These are phyloP conservation scores for Serrognathus titanus DNA, from an alignment of 2,888 invertebrate species.

Conservation along the genomic window DNA sequence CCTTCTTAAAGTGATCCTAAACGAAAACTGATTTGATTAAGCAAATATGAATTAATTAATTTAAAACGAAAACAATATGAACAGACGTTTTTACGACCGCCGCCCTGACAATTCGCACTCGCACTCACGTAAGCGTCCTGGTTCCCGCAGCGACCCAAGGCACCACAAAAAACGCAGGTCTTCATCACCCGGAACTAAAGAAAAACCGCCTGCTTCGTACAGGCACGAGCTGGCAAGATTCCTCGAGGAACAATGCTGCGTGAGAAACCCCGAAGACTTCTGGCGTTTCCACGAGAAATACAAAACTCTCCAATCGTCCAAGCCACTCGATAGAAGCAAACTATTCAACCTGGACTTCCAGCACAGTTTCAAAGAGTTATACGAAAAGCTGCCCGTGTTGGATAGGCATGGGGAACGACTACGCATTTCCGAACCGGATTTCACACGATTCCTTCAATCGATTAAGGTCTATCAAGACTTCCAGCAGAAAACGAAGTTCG, in stretches of 20 bases:
- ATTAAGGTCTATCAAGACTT: constrained; percentile 83
- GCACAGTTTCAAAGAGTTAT: constrained; percentile 25
- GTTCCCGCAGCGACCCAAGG: neutral
- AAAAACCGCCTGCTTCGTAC: constrained; percentile 36
- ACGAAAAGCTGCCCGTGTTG: constrained; percentile 51
- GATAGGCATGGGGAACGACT: constrained; percentile 51
- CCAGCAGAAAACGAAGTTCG: constrained; percentile 84
- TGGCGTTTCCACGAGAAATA: constrained; percentile 87
- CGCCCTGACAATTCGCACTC: too few relatives aligned
- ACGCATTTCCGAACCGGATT: constrained; percentile 52
- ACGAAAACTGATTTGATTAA: too few relatives aligned
- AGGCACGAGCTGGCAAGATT: constrained; percentile 63
- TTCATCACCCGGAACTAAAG: neutral
- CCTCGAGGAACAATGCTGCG: constrained; percentile 62
- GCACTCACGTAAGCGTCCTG: too few relatives aligned
- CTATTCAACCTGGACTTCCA: constrained; percentile 14
- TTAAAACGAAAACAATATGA: too few relatives aligned
- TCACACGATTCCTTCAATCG: constrained; percentile 65
- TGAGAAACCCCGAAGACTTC: constrained; percentile 71
- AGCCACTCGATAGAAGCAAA: constrained; percentile 43
- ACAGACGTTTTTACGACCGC: too few relatives aligned
- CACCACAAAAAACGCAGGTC: neutral
- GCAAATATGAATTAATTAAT: too few relatives aligned
- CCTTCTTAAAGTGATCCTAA: too few relatives aligned
- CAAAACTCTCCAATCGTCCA: constrained; percentile 32